phyloP scores from a whole-genome alignment of 2,888 invertebrate genomes.

The Nephrotoma appendiculata region DNA sequence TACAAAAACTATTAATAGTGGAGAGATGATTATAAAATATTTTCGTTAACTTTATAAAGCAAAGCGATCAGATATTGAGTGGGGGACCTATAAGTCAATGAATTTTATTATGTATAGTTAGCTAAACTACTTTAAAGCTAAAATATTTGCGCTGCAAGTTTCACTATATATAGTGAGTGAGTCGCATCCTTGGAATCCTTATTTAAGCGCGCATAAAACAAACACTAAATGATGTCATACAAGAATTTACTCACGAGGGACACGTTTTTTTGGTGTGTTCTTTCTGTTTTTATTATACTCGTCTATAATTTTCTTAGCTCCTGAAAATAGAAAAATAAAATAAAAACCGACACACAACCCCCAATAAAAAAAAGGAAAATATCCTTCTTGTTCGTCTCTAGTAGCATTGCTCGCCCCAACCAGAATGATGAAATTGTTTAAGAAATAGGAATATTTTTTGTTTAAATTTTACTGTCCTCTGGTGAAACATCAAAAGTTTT shows the following conservation, averaged over 20 bases:
- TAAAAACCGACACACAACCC: not conserved
- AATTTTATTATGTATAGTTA: not conserved
- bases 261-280: not conserved
- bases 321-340: not conserved
- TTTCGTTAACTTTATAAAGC: not conserved
- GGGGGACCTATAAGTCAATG: not conserved
- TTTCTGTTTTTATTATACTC: not conserved
- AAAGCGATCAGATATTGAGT: not conserved
- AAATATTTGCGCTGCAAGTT: not conserved
- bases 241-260: not conserved
- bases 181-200: not conserved
- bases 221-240: not conserved
- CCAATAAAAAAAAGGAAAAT: not conserved
- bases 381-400: not conserved
- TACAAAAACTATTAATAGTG: not conserved
- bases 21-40: not conserved
- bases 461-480: constrained; percentile 2
- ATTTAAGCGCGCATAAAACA: not conserved
- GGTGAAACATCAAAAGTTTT: constrained; percentile 2
- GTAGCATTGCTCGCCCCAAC: not conserved
- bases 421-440: not conserved
- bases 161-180: not conserved
- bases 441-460: not conserved
- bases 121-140: not conserved
- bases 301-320: not conserved